A percentile compares a stretch with the other conserved stretches of the same genome.
These are phyloP conservation scores for Orussus abietinus DNA, from an alignment of 1,140 invertebrate species.

Conservation along the genomic window DNA sequence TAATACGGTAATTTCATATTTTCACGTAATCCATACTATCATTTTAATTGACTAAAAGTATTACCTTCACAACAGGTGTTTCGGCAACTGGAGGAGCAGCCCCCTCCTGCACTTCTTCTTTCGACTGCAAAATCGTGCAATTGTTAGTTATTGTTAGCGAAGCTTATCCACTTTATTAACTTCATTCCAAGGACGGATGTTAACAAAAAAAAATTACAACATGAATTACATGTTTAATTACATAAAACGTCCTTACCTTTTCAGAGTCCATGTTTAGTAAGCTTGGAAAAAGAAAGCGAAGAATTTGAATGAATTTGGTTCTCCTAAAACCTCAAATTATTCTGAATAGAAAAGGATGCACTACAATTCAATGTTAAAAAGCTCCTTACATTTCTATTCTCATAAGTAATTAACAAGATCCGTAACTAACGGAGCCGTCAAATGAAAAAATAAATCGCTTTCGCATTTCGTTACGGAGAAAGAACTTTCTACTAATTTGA, in stretches of 20 bases:
- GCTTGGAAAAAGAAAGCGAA: slow-evolving; percentile 26
- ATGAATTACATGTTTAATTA: slow-evolving; percentile 2
- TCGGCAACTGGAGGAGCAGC: slow-evolving; percentile 38
- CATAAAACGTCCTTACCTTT: slow-evolving; percentile 29
- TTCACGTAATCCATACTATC: no score
- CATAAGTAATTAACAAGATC: no score
- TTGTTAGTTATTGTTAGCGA: slow-evolving; percentile 9
- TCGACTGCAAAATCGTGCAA: slow-evolving; percentile 30
- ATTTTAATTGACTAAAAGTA: no score
- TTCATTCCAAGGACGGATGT: background rate
- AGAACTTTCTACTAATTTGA: no score
- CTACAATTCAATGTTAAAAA: background rate
- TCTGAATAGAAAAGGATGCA: background rate
- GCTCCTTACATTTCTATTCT: no score
- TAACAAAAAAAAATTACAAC: no score
- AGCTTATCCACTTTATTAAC: background rate
- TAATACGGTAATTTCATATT: background rate
- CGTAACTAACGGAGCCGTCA: no score
- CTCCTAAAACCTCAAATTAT: background rate
- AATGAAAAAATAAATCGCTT: no score
- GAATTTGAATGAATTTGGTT: background rate
- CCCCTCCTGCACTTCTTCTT: slow-evolving; percentile 39
- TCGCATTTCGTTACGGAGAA: no score
- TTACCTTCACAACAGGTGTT: slow-evolving; percentile 38
- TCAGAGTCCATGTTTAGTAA: slow-evolving; percentile 30